Evolutionary conservation across 2,888 invertebrate species (phyloP).

Genomic region (Fissipunctia ypsillon): DNA sequence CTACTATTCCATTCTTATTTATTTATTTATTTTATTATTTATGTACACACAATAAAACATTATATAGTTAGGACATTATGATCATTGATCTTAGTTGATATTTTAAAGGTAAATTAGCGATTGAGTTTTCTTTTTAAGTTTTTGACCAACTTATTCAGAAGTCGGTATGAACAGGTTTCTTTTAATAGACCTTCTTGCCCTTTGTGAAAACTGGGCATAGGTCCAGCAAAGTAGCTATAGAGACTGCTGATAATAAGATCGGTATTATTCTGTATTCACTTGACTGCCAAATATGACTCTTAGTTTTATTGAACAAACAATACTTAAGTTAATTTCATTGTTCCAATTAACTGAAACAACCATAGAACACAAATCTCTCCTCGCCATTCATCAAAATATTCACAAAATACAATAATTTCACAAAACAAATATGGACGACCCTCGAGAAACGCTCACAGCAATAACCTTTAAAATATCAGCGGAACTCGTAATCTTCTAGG

Average conservation of each 20-base stretch:
- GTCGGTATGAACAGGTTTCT: neutral
- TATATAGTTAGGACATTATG: no score
- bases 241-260: neutral
- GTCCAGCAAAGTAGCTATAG: neutral
- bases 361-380: slow-evolving; percentile 22
- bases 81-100: no score
- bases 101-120: neutral
- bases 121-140: neutral
- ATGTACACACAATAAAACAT: no score
- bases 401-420: slow-evolving; percentile 27
- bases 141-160: neutral
- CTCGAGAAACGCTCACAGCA: slow-evolving; percentile 34
- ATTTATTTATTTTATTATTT: no score
- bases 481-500: slow-evolving; percentile 71
- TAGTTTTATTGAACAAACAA: slow-evolving; percentile 25
- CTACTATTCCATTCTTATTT: no score
- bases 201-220: no score
- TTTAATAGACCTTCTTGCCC: neutral
- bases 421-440: slow-evolving; percentile 30
- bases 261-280: neutral
- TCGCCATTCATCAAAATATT: slow-evolving; percentile 33
- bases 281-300: neutral
- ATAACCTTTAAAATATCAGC: slow-evolving; percentile 68
- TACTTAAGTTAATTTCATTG: slow-evolving; percentile 32
- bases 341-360: slow-evolving; percentile 26